Base-by-base conservation (phyloP, 2,797 vertebrate species). In the Sphaeramia orbicularis region DNA sequence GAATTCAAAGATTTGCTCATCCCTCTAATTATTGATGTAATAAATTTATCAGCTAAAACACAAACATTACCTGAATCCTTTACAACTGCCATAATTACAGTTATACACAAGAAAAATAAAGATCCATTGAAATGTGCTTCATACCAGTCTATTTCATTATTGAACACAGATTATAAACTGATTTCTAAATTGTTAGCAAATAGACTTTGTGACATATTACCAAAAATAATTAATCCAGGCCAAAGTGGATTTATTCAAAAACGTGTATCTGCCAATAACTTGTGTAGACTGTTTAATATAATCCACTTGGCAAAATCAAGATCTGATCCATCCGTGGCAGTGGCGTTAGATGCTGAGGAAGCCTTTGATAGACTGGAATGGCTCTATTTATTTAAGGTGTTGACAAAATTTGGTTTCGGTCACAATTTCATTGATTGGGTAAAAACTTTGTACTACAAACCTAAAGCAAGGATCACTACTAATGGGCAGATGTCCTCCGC, bases 261-360 rank as follows among this genome's bases (percentile, higher is more conserved):
- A n/a, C n/a, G n/a, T n/a, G n/a, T 49, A 74, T 53, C 53, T 75
- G 14, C 62, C 7, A 55, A 61, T 9, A 66, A 76, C 3, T 10
- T 61, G 19, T 50, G 45, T 18, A 56, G 64, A 10, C 18, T 64
- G 1, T 54, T 77, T 24, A 63, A 45, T 13, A 54, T 58, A 21
- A 49, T 72, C 16, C 35, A 65, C 5, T 12, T 71, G 15, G 27
- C 44, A 45, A 54, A 44, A 24, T 58, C 13, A 19, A 19, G 14
- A 42, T 14, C 6, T 0, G 24, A 57, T 3, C 52, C 24, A 2
- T 65, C 36, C 41, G 18, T 36, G 36, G 14, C 32, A 11, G 50
- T 44, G 6, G 7, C 36, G 10, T 24, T 54, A 42, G 42, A 63
- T 4, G 37, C 38, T 2, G 45, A 48, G 15, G 57, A 57, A 6